Evolutionary conservation across 2,113 vertebrate genomes (phyloP).

Genomic region (Carassius gibelio): DNA sequence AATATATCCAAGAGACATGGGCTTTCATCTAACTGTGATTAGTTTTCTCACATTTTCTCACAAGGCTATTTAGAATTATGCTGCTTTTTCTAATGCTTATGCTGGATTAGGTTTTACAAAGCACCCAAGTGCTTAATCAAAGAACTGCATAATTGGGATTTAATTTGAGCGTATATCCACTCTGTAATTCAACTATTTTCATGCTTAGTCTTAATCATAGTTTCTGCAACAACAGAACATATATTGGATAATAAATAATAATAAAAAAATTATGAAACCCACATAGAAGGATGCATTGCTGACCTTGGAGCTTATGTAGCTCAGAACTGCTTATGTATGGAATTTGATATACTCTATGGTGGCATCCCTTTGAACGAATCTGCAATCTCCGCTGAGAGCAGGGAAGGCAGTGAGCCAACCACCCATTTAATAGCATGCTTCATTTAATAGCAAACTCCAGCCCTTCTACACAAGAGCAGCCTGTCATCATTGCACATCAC

Average conservation of each 20-base stretch:
- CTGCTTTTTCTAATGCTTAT: constrained; percentile 14
- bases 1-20: constrained; percentile 2
- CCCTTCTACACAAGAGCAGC: constrained; percentile 6
- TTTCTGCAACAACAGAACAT: not conserved
- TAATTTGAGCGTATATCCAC: constrained; percentile 1
- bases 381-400: constrained; percentile 50
- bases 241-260: not conserved
- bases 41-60: constrained; percentile 20
- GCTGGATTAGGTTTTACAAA: constrained; percentile 13
- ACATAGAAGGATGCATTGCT: not conserved
- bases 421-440: constrained; percentile 48
- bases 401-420: constrained; percentile 35
- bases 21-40: not conserved
- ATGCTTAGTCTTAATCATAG: not conserved
- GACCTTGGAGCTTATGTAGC: constrained; percentile 18
- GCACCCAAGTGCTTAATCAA: constrained; percentile 2
- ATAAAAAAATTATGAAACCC: not conserved
- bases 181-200: not conserved
- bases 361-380: constrained; percentile 46
- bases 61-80: not conserved
- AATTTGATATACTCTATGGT: constrained; percentile 17
- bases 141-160: not conserved
- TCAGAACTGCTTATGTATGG: constrained; percentile 29
- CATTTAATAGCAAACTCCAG: constrained; percentile 29
- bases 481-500: constrained; percentile 23